Base-by-base conservation (phyloP, 2,888 invertebrate genomes). In the Thysanoteuthis rhombus region DNA sequence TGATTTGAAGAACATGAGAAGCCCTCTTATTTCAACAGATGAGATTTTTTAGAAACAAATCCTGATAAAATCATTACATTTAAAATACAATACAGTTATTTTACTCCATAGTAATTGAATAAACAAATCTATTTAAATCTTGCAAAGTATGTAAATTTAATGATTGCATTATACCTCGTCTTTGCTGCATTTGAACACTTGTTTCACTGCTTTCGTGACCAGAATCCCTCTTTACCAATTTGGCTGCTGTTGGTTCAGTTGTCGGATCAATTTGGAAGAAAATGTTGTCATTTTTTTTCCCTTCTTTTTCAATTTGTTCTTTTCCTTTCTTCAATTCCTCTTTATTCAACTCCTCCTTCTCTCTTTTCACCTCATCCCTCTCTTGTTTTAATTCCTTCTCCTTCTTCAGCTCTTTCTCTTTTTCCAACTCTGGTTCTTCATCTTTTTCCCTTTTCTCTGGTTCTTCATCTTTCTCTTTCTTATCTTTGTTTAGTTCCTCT, bases 251-350 rank as follows among this genome's bases (percentile, higher is more conserved):
- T 36, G 75, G 75, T 75, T 75, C 95, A n/a, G 95, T 95, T 2
- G 96, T 96, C 1, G 96, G 96, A 93, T 96, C 96, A 92, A 96
- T 95, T 92, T 95, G 94, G 93, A 95, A 95, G 93, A 96, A 96
- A 93, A 92, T 92, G 16, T 40, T 92, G 5, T 91, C 75, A 19
- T 10, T 36, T 36, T 75, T 75, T n/a, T 36, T 36, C n/a, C 1
- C 36, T 75, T 75, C 75, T 75, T 75, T 75, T 75, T 75, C 75
- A 36, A n/a, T n/a, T n/a, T 75, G 75, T 75, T 75, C 75, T 90
- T 90, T 90, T 5, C 42, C 90, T 90, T 42, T 90, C 40, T 89
- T 90, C 40, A 45, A 36, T 45, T 92, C n/a, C 40, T 92, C 40
- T 40, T 92, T 40, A 42, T 75, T 75, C n/a, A 75, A 10, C 4